phyloP scores from a whole-genome alignment of 2,113 vertebrate species.

The Lophius piscatorius region DNA sequence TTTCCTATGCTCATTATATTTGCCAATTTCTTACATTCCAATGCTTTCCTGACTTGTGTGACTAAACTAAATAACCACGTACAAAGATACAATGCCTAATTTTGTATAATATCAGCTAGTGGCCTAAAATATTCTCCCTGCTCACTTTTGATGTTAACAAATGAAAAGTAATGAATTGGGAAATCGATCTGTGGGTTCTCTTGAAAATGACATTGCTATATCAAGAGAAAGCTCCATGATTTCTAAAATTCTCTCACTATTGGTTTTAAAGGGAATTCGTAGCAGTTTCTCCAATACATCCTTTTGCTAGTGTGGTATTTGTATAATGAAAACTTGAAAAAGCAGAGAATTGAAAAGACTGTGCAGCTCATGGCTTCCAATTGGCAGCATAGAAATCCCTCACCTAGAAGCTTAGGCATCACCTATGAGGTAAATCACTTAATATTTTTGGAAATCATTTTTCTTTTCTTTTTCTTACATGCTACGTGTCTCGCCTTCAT shows the following conservation, averaged over 20 bases:
- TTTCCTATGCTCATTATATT: no score
- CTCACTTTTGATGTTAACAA: not conserved
- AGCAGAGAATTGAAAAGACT: not conserved
- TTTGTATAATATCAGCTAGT: no score
- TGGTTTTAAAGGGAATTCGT: not conserved
- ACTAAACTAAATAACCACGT: no score
- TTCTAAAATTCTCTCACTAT: not conserved
- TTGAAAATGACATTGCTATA: not conserved
- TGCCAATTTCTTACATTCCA: no score
- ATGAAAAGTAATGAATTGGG: not conserved
- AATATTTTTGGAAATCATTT: no score
- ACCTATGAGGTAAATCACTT: no score
- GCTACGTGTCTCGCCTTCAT: no score
- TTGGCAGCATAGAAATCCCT: no score
- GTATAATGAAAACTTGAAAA: constrained; percentile 3
- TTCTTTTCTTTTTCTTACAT: no score
- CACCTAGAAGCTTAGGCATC: no score
- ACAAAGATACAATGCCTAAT: no score
- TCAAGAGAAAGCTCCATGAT: not conserved
- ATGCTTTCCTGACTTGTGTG: no score
- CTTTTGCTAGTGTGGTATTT: not conserved
- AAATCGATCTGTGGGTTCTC: not conserved
- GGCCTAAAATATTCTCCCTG: not conserved
- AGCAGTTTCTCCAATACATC: not conserved
- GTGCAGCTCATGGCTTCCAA: not conserved